phyloP scores from a whole-genome alignment of 2,797 vertebrate genomes.

The Philypnodon macrostomus region DNA sequence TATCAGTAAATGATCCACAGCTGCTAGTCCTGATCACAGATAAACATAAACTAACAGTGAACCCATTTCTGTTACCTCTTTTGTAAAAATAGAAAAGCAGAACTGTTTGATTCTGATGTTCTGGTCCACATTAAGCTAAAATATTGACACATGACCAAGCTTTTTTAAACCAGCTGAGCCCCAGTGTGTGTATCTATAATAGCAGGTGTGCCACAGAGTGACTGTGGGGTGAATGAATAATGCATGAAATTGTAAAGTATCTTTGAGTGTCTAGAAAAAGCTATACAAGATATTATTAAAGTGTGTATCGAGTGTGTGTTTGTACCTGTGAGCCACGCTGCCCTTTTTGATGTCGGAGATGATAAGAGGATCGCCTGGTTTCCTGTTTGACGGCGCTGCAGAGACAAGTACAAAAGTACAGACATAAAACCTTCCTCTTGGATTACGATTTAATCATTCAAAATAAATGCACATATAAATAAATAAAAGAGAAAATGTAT shows the following conservation, averaged over 20 bases:
- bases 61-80: too few species aligned
- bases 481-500: conserved; percentile 5
- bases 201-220: too few species aligned
- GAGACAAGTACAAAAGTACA: conserved; percentile 7
- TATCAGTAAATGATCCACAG: too few species aligned
- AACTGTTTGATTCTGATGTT: conserved; percentile 14
- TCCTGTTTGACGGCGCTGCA: conserved; percentile 93
- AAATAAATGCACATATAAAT: neutral
- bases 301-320: conserved; percentile 12
- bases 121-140: conserved; percentile 38
- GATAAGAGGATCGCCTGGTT: conserved; percentile 92
- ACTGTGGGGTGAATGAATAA: too few species aligned
- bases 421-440: conserved; percentile 9
- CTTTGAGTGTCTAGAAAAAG: conserved; percentile 11
- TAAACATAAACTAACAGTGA: too few species aligned
- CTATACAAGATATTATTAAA: too few species aligned
- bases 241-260: too few species aligned
- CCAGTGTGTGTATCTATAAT: too few species aligned
- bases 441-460: conserved; percentile 19
- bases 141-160: too few species aligned
- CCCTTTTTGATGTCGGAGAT: conserved; percentile 99
- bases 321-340: conserved; percentile 95
- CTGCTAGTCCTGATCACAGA: too few species aligned
- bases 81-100: conserved; percentile 27
- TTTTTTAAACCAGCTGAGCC: conserved; percentile 18